A percentile compares a stretch with the other conserved stretches of the same genome.
Evolutionary conservation across 2,113 vertebrate species (phyloP).

Genomic region (Podilymbus podiceps): DNA sequence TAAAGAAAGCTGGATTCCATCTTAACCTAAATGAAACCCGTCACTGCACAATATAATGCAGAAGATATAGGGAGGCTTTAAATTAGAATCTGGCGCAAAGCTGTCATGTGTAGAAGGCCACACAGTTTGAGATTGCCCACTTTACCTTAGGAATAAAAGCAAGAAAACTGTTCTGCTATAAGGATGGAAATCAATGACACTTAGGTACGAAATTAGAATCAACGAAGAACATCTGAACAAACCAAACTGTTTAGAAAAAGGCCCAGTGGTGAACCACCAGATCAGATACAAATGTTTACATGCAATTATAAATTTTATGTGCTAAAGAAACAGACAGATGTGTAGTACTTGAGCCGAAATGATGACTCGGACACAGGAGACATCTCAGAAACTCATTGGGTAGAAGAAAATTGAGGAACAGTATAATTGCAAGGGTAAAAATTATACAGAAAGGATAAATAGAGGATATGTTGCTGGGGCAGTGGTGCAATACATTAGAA

Average conservation of each 20-base stretch:
- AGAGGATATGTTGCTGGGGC: background rate
- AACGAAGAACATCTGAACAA: background rate
- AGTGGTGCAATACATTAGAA: background rate
- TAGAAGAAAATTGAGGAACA: background rate
- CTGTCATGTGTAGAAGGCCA: background rate
- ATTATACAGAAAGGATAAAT: background rate
- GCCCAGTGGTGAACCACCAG: rapidly evolving
- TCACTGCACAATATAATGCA: background rate
- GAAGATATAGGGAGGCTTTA: background rate
- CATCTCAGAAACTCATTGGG: background rate
- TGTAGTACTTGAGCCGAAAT: background rate
- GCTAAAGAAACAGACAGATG: background rate
- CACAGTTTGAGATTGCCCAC: background rate
- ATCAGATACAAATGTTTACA: background rate
- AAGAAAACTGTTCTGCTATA: background rate
- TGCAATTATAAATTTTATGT: background rate
- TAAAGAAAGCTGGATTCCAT: background rate
- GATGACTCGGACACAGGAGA: background rate
- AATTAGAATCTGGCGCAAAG: background rate
- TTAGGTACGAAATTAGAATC: background rate
- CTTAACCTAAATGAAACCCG: background rate
- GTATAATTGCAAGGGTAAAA: background rate
- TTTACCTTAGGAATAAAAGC: background rate
- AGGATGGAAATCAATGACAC: background rate
- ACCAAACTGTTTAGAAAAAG: background rate